Evolutionary conservation across 2,113 vertebrate genomes (phyloP).

Genomic region (Sylvilagus bachmani): DNA sequence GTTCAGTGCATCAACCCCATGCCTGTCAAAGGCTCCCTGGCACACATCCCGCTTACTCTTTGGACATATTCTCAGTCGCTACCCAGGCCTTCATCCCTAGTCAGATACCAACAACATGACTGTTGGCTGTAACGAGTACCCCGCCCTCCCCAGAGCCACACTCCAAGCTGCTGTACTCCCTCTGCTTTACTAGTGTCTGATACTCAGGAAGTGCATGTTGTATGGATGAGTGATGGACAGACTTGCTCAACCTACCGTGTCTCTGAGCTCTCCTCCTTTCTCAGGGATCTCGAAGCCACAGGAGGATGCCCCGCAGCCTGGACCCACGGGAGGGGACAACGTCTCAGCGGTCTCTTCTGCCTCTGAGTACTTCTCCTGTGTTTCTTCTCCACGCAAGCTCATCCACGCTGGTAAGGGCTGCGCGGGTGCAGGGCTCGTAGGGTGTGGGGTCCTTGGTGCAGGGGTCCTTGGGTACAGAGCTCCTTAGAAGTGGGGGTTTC

Average conservation of each 20-base stretch:
- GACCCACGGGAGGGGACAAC: neutral
- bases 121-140: neutral
- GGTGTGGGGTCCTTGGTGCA: neutral
- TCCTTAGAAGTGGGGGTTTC: neutral
- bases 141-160: neutral
- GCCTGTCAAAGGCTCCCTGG: neutral
- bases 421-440: neutral
- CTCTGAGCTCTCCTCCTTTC: slow-evolving; percentile 49
- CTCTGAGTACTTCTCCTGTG: slow-evolving; percentile 75
- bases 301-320: slow-evolving; percentile 4
- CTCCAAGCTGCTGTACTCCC: neutral
- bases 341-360: slow-evolving; percentile 52
- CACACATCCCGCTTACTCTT: neutral
- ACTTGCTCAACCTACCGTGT: neutral
- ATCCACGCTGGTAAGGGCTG: slow-evolving; percentile 40
- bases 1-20: neutral
- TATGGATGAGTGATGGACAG: neutral
- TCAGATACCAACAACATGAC: neutral
- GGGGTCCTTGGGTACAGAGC: neutral
- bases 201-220: neutral
- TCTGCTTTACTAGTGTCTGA: neutral
- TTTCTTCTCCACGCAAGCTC: slow-evolving; percentile 68
- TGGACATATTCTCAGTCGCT: neutral
- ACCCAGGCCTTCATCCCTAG: neutral
- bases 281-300: slow-evolving; percentile 69